These are phyloP conservation scores for Athrips mouffetella DNA, from an alignment of 2,888 invertebrate species.

Conservation along the genomic window DNA sequence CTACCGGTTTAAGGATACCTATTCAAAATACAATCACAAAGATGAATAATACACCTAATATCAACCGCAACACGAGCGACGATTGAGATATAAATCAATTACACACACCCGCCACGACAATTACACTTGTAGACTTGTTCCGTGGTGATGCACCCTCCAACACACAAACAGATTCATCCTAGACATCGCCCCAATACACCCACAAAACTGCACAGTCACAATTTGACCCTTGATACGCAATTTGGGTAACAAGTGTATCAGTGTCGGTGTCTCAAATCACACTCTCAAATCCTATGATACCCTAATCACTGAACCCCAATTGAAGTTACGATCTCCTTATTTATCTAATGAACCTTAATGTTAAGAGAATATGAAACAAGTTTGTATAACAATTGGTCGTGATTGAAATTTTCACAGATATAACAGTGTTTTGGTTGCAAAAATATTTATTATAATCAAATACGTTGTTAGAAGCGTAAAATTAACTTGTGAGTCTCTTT, in stretches of 20 bases:
- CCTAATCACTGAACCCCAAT: conserved; percentile 61
- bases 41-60: no score
- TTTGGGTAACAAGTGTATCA: conserved; percentile 55
- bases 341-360: no score
- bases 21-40: neutral
- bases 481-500: conserved; percentile 36
- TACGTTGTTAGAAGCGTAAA: conserved; percentile 46
- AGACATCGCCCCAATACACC: neutral
- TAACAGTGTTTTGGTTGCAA: conserved; percentile 29
- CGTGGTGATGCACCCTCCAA: conserved; percentile 46
- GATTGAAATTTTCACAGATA: conserved; percentile 5
- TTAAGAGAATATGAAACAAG: neutral
- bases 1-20: no score
- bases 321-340: no score
- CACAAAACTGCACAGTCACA: neutral
- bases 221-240: conserved; percentile 44
- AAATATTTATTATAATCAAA: conserved; percentile 50
- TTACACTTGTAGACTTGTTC: conserved; percentile 65
- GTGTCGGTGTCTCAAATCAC: conserved; percentile 57
- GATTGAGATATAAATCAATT: conserved; percentile 63
- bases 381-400: conserved; percentile 25
- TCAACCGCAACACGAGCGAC: neutral
- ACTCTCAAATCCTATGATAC: conserved; percentile 62
- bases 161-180: conserved; percentile 22
- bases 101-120: conserved; percentile 60